phyloP scores from a whole-genome alignment of 1,140 invertebrate genomes.

The Adelges cooleyi region DNA sequence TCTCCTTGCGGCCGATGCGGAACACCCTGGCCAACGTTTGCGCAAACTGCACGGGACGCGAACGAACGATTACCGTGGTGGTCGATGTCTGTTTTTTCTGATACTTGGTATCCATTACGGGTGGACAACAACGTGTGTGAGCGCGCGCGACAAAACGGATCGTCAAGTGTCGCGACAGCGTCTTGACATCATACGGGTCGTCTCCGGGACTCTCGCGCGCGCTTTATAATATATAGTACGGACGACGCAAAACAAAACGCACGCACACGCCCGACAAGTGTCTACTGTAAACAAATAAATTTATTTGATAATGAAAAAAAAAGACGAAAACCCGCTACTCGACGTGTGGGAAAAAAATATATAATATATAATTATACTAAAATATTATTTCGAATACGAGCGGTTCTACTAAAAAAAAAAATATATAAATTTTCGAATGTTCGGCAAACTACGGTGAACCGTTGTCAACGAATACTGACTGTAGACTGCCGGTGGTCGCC shows the following conservation, averaged over 20 bases:
- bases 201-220: neutral
- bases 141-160: neutral
- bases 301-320: neutral
- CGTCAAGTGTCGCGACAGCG: neutral
- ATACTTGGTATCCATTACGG: conserved; percentile 23
- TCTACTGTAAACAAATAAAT: neutral
- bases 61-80: neutral
- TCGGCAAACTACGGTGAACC: neutral
- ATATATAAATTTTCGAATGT: too few relatives aligned
- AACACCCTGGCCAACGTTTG: conserved; percentile 10
- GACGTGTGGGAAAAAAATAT: too few relatives aligned
- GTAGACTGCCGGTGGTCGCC: conserved; percentile 7
- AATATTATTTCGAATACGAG: too few relatives aligned
- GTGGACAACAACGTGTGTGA: neutral
- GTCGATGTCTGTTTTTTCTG: conserved; percentile 12
- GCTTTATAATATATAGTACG: too few relatives aligned
- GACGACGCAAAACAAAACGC: neutral
- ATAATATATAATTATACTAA: too few relatives aligned
- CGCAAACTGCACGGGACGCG: conserved; percentile 19
- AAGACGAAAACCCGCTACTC: too few relatives aligned
- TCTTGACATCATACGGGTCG: neutral
- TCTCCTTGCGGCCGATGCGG: conserved; percentile 14
- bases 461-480: neutral
- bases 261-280: neutral
- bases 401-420: too few relatives aligned